These are phyloP conservation scores for Campylomormyrus numenius DNA, from an alignment of 2,113 vertebrate species.

Conservation along the genomic window DNA sequence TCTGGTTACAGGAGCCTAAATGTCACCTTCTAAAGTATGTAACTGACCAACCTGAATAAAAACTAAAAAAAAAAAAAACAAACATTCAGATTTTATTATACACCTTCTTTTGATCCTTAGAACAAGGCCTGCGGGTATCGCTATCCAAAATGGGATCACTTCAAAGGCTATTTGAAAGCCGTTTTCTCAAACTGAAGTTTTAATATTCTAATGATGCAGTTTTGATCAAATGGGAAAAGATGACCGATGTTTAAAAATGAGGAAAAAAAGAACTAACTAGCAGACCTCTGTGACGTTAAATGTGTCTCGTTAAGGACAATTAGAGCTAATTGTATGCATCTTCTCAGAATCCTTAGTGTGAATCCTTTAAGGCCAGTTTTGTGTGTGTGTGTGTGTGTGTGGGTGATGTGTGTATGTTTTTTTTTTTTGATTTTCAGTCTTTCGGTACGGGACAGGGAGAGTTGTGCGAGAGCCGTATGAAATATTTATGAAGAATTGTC, in stretches of 20 bases:
- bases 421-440: not conserved
- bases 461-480: conserved; percentile 77
- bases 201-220: conserved; percentile 1
- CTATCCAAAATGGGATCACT: not conserved
- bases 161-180: not conserved
- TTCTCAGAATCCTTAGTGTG: not conserved
- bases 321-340: conserved; percentile 1
- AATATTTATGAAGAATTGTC: conserved; percentile 86
- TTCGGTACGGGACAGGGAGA: conserved; percentile 69
- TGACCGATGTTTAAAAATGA: not conserved
- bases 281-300: not conserved
- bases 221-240: not conserved
- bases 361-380: not conserved
- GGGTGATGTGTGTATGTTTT: not conserved
- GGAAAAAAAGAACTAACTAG: not conserved
- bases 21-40: conserved; percentile 8
- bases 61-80: not conserved
- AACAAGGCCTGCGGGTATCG: not conserved
- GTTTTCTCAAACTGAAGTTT: not conserved
- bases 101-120: not conserved
- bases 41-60: not conserved
- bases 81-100: not conserved
- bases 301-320: not conserved
- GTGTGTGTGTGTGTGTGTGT: not conserved
- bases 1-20: conserved; percentile 7